Evolutionary conservation across 1,140 invertebrate species (phyloP), one percentile per base, ranked within the genome.

Genomic region (Amyelois transitella): DNA sequence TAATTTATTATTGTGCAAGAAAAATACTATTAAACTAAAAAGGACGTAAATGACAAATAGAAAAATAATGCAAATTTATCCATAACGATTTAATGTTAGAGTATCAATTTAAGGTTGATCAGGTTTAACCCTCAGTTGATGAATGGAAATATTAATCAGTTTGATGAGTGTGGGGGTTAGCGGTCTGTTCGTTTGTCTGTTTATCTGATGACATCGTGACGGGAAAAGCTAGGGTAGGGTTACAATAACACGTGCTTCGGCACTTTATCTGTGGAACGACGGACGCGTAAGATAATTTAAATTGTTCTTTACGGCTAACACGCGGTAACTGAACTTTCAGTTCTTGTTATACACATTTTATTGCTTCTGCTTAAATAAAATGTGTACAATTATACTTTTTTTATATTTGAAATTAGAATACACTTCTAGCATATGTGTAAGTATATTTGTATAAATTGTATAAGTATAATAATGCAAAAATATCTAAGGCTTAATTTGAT

Each of bases 101-200:
- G 32, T 38, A 6, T 38, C 32, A 38, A 14, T 38, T 38, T 14
- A 12, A n/a, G 32, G 32, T 38, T 14, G 17, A 6, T 19, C 6
- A 48, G 17, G n/a, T n/a, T 60, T 68, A 64, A 66, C 66, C 64
- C 62, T 72, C 61, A 57, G 52, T 64, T 62, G 56, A 69, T 63
- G 64, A 49, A 65, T 70, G 55, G 62, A 62, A 66, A 67, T 67
- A 62, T 66, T 64, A 72, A 72, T 68, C 62, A 64, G 62, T 43
- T 53, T 50, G 65, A 75, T 70, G 68, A 72, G 66, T 70, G 66
- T 66, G 53, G 67, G 70, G 64, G 67, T 64, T 61, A 64, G 56
- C 50, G 57, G 48, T 55, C 55, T 64, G 51, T 45, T 52, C 47
- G 59, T 62, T 62, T 66, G 61, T 72, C 62, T 62, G 64, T 64